Base-by-base conservation (phyloP, 2,797 vertebrate species). In the Stomatorhinus walkeri region DNA sequence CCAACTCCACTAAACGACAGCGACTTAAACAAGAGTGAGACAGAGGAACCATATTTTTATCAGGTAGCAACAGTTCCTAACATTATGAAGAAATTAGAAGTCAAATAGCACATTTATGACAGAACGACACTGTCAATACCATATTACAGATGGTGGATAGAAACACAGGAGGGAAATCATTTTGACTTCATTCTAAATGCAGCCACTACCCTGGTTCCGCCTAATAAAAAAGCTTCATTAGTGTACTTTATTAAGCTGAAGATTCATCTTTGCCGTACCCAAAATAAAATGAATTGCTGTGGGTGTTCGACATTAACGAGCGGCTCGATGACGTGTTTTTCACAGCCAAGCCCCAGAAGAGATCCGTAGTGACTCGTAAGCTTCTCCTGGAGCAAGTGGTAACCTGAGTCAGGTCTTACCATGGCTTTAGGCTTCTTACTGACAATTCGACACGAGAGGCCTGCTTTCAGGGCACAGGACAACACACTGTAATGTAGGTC, bases 401-500 rank as follows among this genome's bases (percentile, higher is more conserved):
- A 79, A 79, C 36, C 72, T 40, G 72, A 79, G 36, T 79, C 72
- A 43, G 72, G 40, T 9, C 83, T 52, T 48, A 14, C 24, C 9
- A 14, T 0, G 22, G 81, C 4, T 84, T 24, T 51, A 12, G 76
- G 40, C 46, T 85, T 72, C 88, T 83, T 68, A 22, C n/a, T 68
- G 88, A 49, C 54, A 72, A 19, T 36, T 24, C n/a, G 24, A 89
- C 48, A 56, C 22, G 12, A 40, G 84, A 12, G 51, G 40, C 40
- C 5, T 64, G 81, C 59, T 88, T 81, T 59, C 16, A 85, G 88
- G 22, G 14, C 56, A 54, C 48, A 72, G 59, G 64, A 85, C 48
- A 52, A 64, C 43, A 89, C 36, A 54, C 48, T 6, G 48, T 14
- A 89, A 89, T 89, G 88, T 85, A 85, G 88, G 88, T 85, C 88